Evolutionary conservation across 2,113 vertebrate species (phyloP).

Genomic region (Proteles cristata): DNA sequence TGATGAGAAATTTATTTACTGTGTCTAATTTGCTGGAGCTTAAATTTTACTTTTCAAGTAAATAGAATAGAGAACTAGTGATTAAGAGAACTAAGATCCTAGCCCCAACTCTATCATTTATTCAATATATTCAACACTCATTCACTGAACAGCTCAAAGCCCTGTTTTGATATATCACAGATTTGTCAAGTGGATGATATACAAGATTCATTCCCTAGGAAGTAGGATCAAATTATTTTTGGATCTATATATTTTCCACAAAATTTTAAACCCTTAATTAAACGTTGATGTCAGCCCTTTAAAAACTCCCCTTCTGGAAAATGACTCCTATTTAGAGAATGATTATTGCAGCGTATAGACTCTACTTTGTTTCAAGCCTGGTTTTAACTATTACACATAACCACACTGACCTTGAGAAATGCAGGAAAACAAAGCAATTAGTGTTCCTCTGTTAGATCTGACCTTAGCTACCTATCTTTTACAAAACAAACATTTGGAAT

Average conservation of each 20-base stretch:
- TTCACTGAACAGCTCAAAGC: not conserved
- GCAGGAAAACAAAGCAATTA: not conserved
- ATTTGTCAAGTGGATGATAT: not conserved
- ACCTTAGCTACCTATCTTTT: not conserved
- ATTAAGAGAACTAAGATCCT: slow-evolving; percentile 6
- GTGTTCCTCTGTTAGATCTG: not conserved
- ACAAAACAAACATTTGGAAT: slow-evolving; percentile 30
- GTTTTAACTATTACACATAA: slow-evolving; percentile 2
- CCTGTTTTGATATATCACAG: not conserved
- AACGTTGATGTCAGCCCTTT: not conserved
- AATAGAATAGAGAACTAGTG: not conserved
- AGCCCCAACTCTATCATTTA: slow-evolving; percentile 11
- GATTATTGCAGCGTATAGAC: not conserved
- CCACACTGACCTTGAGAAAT: not conserved
- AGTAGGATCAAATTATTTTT: slow-evolving; percentile 12
- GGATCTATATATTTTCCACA: slow-evolving; percentile 2
- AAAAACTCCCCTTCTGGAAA: not conserved
- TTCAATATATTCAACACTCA: not conserved
- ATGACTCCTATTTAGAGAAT: not conserved
- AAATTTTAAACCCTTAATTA: not conserved
- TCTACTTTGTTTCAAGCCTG: not conserved
- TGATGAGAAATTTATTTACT: slow-evolving; percentile 32
- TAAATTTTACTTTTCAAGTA: slow-evolving; percentile 50
- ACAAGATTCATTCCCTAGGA: not conserved
- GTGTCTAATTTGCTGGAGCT: not conserved